Conservation (phyloP, 2,888 invertebrate genomes). For the Cybosia mesomella region DNA sequence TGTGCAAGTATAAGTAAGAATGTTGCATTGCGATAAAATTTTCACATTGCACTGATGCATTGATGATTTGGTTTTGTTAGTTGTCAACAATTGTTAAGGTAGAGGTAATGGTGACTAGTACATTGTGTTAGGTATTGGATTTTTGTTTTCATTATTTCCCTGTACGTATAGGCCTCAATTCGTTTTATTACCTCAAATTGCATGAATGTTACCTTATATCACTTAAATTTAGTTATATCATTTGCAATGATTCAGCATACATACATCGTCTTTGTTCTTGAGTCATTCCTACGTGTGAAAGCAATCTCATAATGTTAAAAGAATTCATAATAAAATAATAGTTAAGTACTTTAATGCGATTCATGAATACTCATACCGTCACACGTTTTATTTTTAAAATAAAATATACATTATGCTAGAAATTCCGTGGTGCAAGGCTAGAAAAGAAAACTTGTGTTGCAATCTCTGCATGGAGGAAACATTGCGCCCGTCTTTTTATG, state of each 20-base stretch:
- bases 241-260: background rate
- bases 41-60: background rate
- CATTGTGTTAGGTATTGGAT: too few species aligned
- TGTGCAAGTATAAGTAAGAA: too few species aligned
- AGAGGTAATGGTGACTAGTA: too few species aligned
- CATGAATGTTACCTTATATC: background rate
- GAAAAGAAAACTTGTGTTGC: background rate
- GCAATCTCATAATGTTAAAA: background rate
- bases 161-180: background rate
- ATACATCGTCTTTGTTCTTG: background rate
- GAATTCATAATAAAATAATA: conserved; percentile 8
- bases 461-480: too few species aligned
- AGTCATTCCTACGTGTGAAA: background rate
- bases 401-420: background rate
- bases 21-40: background rate
- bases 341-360: background rate
- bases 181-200: background rate
- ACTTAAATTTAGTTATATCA: background rate
- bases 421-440: background rate
- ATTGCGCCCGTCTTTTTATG: too few species aligned
- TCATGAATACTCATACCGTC: conserved; percentile 1
- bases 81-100: too few species aligned
- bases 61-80: too few species aligned
- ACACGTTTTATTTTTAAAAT: background rate
- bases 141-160: too few species aligned